Conservation (phyloP, 2,113 vertebrate species). For the Cololabis saira region DNA sequence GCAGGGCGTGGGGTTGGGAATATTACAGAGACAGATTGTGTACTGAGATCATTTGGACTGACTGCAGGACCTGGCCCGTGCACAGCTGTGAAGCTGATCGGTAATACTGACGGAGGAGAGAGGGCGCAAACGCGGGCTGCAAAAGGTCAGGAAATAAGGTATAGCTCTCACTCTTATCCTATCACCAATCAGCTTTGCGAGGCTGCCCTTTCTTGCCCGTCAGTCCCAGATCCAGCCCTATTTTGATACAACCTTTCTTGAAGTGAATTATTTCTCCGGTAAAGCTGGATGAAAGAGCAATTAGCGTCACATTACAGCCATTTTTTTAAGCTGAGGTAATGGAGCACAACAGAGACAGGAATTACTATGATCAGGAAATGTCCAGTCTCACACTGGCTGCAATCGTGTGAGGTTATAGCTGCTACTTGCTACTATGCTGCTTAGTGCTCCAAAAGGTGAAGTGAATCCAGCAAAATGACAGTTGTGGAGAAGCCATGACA, state of each 20-base stretch:
- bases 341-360: constrained; percentile 37
- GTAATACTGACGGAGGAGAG: constrained; percentile 72
- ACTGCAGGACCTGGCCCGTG: constrained; percentile 56
- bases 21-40: constrained; percentile 73
- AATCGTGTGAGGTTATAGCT: constrained; percentile 27
- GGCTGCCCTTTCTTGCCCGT: constrained; percentile 78
- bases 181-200: constrained; percentile 75
- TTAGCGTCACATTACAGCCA: constrained; percentile 50
- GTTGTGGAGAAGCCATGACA: constrained; percentile 47
- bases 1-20: constrained; percentile 49
- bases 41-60: constrained; percentile 67
- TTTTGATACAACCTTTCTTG: constrained; percentile 63
- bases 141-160: constrained; percentile 83
- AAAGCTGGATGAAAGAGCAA: constrained; percentile 36
- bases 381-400: constrained; percentile 11
- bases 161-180: constrained; percentile 74
- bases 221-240: constrained; percentile 54
- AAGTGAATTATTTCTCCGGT: constrained; percentile 40
- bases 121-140: constrained; percentile 54
- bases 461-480: constrained; percentile 43
- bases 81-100: constrained; percentile 73
- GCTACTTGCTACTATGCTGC: constrained; percentile 31
- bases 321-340: constrained; percentile 43
- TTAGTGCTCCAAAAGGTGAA: constrained; percentile 28
- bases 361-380: constrained; percentile 44